Evolutionary conservation across 2,797 vertebrate species (phyloP).

Genomic region (Gymnoscopelus microlampas): DNA sequence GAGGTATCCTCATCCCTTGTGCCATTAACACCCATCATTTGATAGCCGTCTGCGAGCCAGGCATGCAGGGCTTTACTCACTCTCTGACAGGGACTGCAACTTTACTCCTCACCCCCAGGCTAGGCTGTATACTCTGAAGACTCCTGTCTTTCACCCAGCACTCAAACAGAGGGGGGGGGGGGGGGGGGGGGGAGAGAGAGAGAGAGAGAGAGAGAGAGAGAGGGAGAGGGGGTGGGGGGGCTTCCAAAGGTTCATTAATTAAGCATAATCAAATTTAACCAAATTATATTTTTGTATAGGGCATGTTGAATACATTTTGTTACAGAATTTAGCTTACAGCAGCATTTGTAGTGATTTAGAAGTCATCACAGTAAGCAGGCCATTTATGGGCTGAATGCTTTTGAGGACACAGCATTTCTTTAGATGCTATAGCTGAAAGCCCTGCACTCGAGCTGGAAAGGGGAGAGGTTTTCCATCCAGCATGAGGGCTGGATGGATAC

Average conservation of each 20-base stretch:
- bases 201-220: not conserved
- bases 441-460: not conserved
- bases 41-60: conserved; percentile 46
- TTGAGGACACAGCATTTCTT: not conserved
- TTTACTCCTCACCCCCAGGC: conserved; percentile 39
- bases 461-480: conserved; percentile 20
- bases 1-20: conserved; percentile 43
- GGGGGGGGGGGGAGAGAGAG: conserved; percentile 7
- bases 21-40: conserved; percentile 38
- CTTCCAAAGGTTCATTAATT: not conserved
- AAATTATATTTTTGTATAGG: no score
- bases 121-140: not conserved
- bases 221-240: not conserved
- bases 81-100: conserved; percentile 32
- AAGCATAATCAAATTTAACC: not conserved
- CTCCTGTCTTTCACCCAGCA: conserved; percentile 12
- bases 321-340: not conserved
- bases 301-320: not conserved
- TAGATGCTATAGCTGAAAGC: not conserved
- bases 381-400: not conserved
- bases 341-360: not conserved
- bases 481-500: conserved; percentile 4
- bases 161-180: not conserved
- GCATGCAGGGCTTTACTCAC: conserved; percentile 31
- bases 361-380: not conserved